Evolutionary conservation across 2,113 vertebrate species (phyloP), one percentile per base, ranked within the genome.

Genomic region (Ancistrus triradiatus): DNA sequence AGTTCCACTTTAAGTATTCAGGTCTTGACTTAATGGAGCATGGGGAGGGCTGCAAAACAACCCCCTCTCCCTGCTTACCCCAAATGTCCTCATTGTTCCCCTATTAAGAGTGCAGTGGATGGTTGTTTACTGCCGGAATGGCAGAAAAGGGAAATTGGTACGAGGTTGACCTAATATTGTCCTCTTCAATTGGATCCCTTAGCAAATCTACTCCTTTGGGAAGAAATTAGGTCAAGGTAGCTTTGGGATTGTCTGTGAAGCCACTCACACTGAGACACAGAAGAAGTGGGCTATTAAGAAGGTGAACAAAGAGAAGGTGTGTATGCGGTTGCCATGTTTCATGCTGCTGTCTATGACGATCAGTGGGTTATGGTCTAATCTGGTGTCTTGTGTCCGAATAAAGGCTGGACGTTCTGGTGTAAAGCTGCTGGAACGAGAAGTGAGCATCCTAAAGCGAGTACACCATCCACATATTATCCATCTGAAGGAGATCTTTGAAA

Each of bases 321-420:
- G 82, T 64, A 13, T 38, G 10, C 11, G 35, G 13, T 13, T 7
- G 7, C 7, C 27, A 31, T 3, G 7, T 3, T 31, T 31, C 10
- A 11, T 38, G 35, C 7, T 38, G 35, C 2, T 8, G 3, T 7
- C 2, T 4, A 10, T 38, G 35, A 38, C 31, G 31, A 11, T 9
- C 24, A 11, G n/a, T 18, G 50, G 62, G 38, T 33, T 15, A 2
- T 3, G 9, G 28, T 38, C 35, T 8, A 2, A 8, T 7, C 35
- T 38, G 35, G 11, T 38, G 5, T 2, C 44, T 60, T 58, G 58
- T 75, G 80, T 63, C 53, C 63, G 52, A 63, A 70, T 77, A 68
- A 77, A 95, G 91, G 85, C 91, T 69, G 90, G 90, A 73, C 92
- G 89, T 67, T 87, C 85, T 22, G 88, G 85, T 46, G 85, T 91